Conservation (phyloP, 2,113 vertebrate species). For the Neogale vison region DNA sequence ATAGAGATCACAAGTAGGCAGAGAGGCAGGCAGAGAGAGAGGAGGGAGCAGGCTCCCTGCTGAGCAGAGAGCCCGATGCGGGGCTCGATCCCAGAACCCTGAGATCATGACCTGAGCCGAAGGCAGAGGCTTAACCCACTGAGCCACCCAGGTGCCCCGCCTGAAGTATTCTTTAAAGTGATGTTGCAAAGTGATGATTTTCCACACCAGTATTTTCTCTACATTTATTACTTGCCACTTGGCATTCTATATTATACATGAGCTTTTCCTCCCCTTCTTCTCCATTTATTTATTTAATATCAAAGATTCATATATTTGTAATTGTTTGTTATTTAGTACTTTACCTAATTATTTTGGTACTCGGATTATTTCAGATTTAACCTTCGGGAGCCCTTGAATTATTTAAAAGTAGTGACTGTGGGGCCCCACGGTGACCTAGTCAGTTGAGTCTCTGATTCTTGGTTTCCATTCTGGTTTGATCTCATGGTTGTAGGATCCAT, state of each 20-base stretch:
- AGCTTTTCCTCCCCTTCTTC: background rate
- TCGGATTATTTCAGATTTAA: background rate
- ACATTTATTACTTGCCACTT: background rate
- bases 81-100: no score
- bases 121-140: no score
- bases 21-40: no score
- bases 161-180: constrained; percentile 7
- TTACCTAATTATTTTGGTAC: background rate
- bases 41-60: no score
- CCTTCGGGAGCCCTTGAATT: background rate
- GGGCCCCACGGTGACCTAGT: accelerated
- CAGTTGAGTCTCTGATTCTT: background rate
- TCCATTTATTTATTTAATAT: background rate
- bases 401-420: constrained; percentile 23
- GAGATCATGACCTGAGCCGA: no score
- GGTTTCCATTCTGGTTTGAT: background rate
- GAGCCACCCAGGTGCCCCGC: background rate
- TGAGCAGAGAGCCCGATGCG: no score
- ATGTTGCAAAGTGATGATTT: background rate
- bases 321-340: constrained; percentile 14
- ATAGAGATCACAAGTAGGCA: no score
- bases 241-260: background rate
- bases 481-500: background rate
- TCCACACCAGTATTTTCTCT: background rate
- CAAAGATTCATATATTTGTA: background rate